Evolutionary conservation across 2,888 invertebrate species (phyloP), one percentile per base, ranked within the genome.

Genomic region (Drosophila anomalata): DNA sequence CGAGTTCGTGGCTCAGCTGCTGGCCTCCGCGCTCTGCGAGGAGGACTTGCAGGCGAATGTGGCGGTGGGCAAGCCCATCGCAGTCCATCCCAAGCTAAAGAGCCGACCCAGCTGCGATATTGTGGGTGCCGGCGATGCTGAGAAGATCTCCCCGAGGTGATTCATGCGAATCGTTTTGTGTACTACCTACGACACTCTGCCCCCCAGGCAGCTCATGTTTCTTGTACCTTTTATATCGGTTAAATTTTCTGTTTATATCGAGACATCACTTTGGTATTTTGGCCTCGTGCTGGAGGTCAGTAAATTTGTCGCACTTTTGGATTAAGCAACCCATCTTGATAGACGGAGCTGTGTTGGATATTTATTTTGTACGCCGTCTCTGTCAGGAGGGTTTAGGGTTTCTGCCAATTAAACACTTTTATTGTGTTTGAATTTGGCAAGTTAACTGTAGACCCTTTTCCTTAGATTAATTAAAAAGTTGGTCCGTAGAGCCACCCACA

Each of bases 1-100:
- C 4, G 84, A 85, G 2, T 85, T 86, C 12, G 84, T 85, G 2
- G 52, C 81, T 36, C 86, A 85, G 12, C 55, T 85, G 14, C 7
- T 85, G 2, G 69, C 74, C 11, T 85, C 84, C 14, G 69, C 82
- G 11, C 54, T 85, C 14, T 65, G 69, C n/a, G 81, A 78, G 26
- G 82, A 83, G 33, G 55, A 83, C 5, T 66, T 80, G 14, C 41
- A 42, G 41, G n/a, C 53, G 11, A 20, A 48, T 17, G 0, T 11
- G 31, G 7, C 17, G 14, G 6, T 29, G 9, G 24, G 7, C 31
- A 11, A 12, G 1, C 20, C 17, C 7, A 3, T 8, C 6, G 44
- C 14, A 8, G 7, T 11, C 1, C 26, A 2, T 11, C 29, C 17
- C 3, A 61, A 63, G 46, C 4, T 12, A n/a, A 39, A 31, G 24